Base-by-base conservation (phyloP, 2,113 vertebrate genomes). In the Prionailurus viverrinus region DNA sequence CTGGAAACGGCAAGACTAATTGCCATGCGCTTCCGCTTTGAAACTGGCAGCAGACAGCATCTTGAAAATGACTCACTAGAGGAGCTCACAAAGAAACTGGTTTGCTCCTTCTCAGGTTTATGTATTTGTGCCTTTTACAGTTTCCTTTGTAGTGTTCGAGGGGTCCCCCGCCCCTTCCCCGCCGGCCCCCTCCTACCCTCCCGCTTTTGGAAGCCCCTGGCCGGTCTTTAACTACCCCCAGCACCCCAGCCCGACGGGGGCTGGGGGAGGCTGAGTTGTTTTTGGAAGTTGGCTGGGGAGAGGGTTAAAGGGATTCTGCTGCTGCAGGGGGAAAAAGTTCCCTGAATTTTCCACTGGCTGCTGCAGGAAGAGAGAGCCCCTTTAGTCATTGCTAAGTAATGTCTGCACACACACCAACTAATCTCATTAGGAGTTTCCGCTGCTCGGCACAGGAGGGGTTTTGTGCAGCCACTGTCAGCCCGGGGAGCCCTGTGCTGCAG, bases 11-110 rank as follows among this genome's bases (percentile, higher is more conserved):
- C 99, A 99, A 99, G 99, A 99, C 99, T 99, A 99, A 99, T 99
- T 99, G 99, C 99, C 99, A 99, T 99, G 99, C 99, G 99, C 99
- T 99, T 99, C 99, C 99, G 99, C 99, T 99, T 99, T 99, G 99
- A 99, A 99, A 99, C 99, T 99, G 99, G 99, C 99, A 99, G 99
- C 99, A 99, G 99, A 99, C 99, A 99, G 99, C 99, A 99, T 99
- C 99, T 99, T 99, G 99, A 99, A 99, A 99, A 99, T 99, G 99
- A 99, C 99, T 99, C 99, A 99, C 99, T 99, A 98, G 98, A 98
- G 99, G 99, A 99, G 98, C 98, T 99, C 99, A 99, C 99, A 99
- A 99, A 99, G 99, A 99, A 99, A 99, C 99, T 99, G 99, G 98
- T 99, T 99, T 97, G 98, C 98, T 98, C 94, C 98, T 98, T 97